These are phyloP conservation scores for Naso thynnoides DNA, from an alignment of 2,797 vertebrate genomes.

Conservation along the genomic window DNA sequence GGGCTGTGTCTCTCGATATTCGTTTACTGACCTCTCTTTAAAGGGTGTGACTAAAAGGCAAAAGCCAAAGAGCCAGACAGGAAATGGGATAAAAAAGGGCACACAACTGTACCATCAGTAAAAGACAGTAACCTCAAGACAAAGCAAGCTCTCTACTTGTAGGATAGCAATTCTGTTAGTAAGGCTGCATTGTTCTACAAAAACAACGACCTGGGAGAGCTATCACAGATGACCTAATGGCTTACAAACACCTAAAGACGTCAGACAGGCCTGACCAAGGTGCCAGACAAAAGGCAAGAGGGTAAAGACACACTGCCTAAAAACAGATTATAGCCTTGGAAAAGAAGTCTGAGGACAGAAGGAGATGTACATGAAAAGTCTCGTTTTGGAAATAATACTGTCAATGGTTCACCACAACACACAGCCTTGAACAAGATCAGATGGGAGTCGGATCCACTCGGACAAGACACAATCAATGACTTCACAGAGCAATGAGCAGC, in stretches of 20 bases:
- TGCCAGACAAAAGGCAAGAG: slow-evolving; percentile 71
- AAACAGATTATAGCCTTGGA: slow-evolving; percentile 63
- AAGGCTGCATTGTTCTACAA: slow-evolving; percentile 66
- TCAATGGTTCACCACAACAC: slow-evolving; percentile 66
- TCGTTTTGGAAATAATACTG: slow-evolving; percentile 70
- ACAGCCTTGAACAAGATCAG: slow-evolving; percentile 58
- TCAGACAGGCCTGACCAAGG: slow-evolving; percentile 44
- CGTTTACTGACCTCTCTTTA: slow-evolving; percentile 63
- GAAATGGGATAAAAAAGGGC: slow-evolving; percentile 24
- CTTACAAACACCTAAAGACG: slow-evolving; percentile 45
- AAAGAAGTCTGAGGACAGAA: slow-evolving; percentile 57
- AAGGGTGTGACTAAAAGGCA: slow-evolving; percentile 56
- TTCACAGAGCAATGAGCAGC: slow-evolving; percentile 71
- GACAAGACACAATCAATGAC: slow-evolving; percentile 67
- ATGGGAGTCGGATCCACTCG: slow-evolving; percentile 51
- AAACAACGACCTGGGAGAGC: slow-evolving; percentile 53
- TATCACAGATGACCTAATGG: slow-evolving; percentile 40
- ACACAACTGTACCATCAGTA: slow-evolving; percentile 28
- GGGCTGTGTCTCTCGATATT: slow-evolving; percentile 64
- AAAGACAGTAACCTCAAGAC: slow-evolving; percentile 36
- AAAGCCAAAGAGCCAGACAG: slow-evolving; percentile 33
- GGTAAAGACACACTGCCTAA: slow-evolving; percentile 54
- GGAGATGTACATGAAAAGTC: slow-evolving; percentile 54
- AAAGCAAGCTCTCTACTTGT: slow-evolving; percentile 46
- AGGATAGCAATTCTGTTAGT: slow-evolving; percentile 45